phyloP scores from a whole-genome alignment of 2,113 vertebrate species.

The Pedetes capensis region DNA sequence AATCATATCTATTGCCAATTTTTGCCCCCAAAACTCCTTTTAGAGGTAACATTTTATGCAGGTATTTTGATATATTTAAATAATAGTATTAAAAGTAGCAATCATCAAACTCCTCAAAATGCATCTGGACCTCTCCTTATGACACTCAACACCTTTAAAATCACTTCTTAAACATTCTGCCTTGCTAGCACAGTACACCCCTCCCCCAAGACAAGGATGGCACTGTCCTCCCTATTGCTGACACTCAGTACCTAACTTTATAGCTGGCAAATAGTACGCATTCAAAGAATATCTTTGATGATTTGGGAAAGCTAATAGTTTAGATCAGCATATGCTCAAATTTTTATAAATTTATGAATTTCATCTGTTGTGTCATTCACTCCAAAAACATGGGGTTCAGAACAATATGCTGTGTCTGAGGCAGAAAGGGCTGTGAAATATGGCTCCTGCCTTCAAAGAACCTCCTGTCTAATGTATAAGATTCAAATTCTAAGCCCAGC shows the following conservation, averaged over 20 bases:
- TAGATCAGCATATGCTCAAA: neutral
- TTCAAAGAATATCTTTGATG: neutral
- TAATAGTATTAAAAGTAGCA: neutral
- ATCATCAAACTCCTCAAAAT: neutral
- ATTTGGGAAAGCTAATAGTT: neutral
- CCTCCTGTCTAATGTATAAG: neutral
- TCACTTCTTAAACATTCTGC: too few species aligned
- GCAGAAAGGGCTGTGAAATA: neutral
- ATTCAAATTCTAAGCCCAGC: neutral
- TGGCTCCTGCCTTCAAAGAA: neutral
- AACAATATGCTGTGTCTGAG: neutral
- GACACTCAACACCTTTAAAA: neutral
- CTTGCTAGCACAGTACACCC: too few species aligned
- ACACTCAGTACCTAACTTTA: neutral
- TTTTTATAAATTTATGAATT: neutral
- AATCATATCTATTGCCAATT: neutral
- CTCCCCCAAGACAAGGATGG: neutral
- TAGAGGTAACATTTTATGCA: neutral
- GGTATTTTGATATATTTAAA: neutral
- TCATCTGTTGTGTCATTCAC: neutral
- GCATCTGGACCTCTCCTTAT: neutral
- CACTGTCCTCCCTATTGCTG: too few species aligned
- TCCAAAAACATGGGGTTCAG: neutral
- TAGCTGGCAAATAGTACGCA: neutral
- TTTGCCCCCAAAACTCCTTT: neutral